Percentiles rank a stretch among this genome's conserved stretches.
These are phyloP conservation scores for Conchocele bisecta DNA, from an alignment of 2,888 invertebrate genomes.

Conservation along the genomic window DNA sequence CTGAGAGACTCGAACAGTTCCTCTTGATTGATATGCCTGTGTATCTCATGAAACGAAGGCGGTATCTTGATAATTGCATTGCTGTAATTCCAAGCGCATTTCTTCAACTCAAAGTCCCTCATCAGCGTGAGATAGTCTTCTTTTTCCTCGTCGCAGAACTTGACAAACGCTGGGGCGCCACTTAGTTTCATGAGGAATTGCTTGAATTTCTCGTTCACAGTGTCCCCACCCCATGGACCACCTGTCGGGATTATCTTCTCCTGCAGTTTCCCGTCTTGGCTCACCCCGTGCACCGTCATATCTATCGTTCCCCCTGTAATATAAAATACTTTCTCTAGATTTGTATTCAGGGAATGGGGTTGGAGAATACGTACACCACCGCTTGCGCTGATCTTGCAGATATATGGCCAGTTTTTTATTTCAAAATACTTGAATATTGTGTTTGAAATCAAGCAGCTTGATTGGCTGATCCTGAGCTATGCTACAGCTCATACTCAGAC, in stretches of 20 bases:
- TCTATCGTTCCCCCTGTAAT: conserved; percentile 40
- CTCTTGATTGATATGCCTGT: neutral
- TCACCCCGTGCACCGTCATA: conserved; percentile 28
- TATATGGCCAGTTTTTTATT: too few relatives aligned
- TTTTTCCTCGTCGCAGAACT: conserved; percentile 8
- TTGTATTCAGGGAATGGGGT: too few relatives aligned
- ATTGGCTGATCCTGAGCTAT: too few relatives aligned
- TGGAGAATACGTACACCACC: too few relatives aligned
- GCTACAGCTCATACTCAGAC: too few relatives aligned
- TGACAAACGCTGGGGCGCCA: conserved; percentile 19
- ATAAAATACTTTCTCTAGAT: neutral
- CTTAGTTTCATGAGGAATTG: conserved; percentile 14
- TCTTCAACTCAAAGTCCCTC: conserved; percentile 31
- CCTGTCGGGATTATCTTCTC: conserved; percentile 30
- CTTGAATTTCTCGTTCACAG: conserved; percentile 26
- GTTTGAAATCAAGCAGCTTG: too few relatives aligned
- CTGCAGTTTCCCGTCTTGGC: conserved; percentile 9
- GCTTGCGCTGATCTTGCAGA: too few relatives aligned
- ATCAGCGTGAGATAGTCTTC: conserved; percentile 21
- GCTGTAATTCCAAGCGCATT: conserved; percentile 11
- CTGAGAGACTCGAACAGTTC: neutral
- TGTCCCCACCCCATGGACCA: conserved; percentile 35
- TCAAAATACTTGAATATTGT: too few relatives aligned
- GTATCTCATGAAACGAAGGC: neutral
- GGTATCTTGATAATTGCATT: conserved; percentile 7